Conservation (phyloP, 2,797 vertebrate species). For the Enteromius afrohamiltoni region DNA sequence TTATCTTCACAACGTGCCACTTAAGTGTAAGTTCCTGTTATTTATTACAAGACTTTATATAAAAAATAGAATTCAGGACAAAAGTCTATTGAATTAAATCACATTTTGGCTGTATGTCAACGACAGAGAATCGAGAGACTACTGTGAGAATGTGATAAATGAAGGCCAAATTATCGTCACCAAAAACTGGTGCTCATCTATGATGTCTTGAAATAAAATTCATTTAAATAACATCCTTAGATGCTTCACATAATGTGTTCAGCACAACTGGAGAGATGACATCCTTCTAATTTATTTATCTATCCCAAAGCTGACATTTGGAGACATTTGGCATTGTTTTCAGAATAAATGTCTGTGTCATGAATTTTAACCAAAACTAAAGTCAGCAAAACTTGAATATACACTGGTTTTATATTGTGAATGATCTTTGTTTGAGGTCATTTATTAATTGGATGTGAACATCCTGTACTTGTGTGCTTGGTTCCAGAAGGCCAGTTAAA, state of each 20-base stretch:
- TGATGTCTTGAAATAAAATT: neutral
- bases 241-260: neutral
- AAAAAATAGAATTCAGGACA: neutral
- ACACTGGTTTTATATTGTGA: constrained; percentile 39
- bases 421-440: constrained; percentile 36
- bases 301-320: neutral
- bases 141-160: neutral
- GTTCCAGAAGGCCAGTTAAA: constrained; percentile 46
- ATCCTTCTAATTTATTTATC: constrained; percentile 31
- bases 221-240: neutral
- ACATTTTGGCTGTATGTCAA: neutral
- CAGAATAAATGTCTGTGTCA: neutral
- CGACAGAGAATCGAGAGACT: neutral
- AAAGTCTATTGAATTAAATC: neutral
- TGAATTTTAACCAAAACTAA: neutral
- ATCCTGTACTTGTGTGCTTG: constrained; percentile 31
- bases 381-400: neutral
- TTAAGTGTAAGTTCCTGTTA: neutral
- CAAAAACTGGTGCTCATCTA: neutral
- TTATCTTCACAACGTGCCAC: neutral
- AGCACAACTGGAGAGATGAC: neutral
- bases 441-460: constrained; percentile 22
- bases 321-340: neutral
- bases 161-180: neutral
- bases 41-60: neutral